Base-by-base conservation (phyloP, 2,113 vertebrate species). In the Dendropsophus ebraccatus region DNA sequence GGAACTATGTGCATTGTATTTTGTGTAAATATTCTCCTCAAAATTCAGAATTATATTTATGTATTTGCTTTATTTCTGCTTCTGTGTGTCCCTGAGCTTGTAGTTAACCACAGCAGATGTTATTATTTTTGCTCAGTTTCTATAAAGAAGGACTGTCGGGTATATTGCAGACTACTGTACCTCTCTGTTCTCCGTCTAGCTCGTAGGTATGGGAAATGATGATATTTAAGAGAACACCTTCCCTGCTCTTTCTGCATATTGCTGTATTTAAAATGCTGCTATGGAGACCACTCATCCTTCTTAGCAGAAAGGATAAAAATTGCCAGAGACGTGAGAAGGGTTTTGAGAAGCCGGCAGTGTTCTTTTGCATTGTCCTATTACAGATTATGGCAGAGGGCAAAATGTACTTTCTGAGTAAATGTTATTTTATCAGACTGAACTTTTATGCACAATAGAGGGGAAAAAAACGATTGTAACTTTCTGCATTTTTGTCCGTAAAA, bases 231-330 rank as follows among this genome's bases (percentile, higher is more conserved):
- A 73, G 81, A 56, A 83, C 32, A 73, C 67, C 47, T 54, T 83
- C 67, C 3, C 67, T 70, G 65, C 49, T 37, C 30, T 83, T 72
- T 83, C 67, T 83, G 81, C 67, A 83, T 83, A 56, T 73, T 41
- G 81, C 67, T 83, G 49, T 56, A 54, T 73, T 83, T 70, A 83
- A 82, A 82, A 72, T 56, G 81, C 81, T 83, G 81, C 81, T 83
- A 83, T 83, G 67, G 81, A 83, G 81, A 83, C 67, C 81, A 73
- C 67, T 83, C 81, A 73, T 72, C 45, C 32, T 9, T 72, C 32
- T 72, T 54, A 83, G 50, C 67, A 70, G 47, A 67, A 32, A 69
- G 60, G 47, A 82, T 67, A 82, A 60, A 70, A 70, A 82, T 82
- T 83, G 65, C 21, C 25, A 25, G 49, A 72, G 45, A 83, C 65